Percentiles rank a stretch among this genome's conserved stretches.
Evolutionary conservation across 2,797 vertebrate genomes (phyloP).

Genomic region (Amblyopsis hoosieri): DNA sequence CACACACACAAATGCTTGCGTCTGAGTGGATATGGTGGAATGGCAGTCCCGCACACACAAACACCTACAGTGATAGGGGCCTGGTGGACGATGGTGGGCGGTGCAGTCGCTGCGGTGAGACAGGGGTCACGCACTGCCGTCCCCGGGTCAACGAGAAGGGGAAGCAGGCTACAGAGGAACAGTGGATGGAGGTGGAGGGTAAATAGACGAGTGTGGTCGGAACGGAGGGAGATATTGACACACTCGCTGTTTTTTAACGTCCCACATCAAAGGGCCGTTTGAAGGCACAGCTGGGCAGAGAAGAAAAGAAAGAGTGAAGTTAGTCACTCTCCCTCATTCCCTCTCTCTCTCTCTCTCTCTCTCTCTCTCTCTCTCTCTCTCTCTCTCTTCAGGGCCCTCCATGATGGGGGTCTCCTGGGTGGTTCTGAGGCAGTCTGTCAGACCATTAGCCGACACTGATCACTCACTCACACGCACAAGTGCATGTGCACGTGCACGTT

Average conservation of each 20-base stretch:
- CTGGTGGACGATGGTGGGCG: conserved; percentile 57
- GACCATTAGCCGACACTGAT: conserved; percentile 45
- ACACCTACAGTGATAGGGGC: conserved; percentile 55
- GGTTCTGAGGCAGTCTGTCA: conserved; percentile 65
- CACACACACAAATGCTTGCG: conserved; percentile 52
- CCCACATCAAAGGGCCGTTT: conserved; percentile 85
- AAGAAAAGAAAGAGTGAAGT: conserved; percentile 87
- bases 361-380: conserved; percentile 47
- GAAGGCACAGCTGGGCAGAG: conserved; percentile 86
- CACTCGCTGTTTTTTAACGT: conserved; percentile 83
- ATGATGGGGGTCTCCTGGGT: conserved; percentile 83
- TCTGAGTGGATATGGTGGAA: conserved; percentile 34
- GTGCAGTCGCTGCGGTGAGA: conserved; percentile 57
- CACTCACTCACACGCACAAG: not conserved
- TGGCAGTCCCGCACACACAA: conserved; percentile 63
- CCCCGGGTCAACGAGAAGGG: conserved; percentile 63
- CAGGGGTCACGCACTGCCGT: conserved; percentile 68
- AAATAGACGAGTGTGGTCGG: conserved; percentile 79
- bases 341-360: conserved; percentile 34
- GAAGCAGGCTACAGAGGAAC: conserved; percentile 40
- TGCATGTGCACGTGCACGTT: not conserved
- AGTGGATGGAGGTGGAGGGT: conserved; percentile 52
- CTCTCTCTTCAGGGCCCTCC: conserved; percentile 51
- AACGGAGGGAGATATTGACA: conserved; percentile 83
- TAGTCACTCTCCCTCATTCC: conserved; percentile 83